Base-by-base conservation (phyloP, 2,888 invertebrate species). In the Torymus texanus region DNA sequence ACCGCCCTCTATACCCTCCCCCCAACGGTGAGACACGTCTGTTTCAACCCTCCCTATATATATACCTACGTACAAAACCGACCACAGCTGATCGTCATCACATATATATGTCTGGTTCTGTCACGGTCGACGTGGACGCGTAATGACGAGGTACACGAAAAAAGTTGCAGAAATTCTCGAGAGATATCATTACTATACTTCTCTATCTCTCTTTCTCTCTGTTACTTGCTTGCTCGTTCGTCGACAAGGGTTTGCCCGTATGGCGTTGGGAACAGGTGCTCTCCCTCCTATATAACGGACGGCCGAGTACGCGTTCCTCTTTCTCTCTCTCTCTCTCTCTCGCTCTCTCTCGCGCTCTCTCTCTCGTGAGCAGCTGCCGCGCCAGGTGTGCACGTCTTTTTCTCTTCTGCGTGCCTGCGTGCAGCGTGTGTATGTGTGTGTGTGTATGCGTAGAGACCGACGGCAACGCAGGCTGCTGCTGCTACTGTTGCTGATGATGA, bases 321-420 rank as follows among this genome's bases (percentile, higher is more conserved):
- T n/a, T n/a, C n/a, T n/a, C n/a, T n/a, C n/a, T n/a, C n/a, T n/a
- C n/a, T n/a, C 62, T 58, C 68, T 53, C 58, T 41, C n/a, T 62
- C 29, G 29, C 63, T 24, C 55, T 56, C n/a, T 61, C 11, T 2
- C 21, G 29, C 16, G 2, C 51, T 13, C 14, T 56, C 29, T 59
- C 66, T 29, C 29, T 2, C 11, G 65, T 10, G 71, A 87, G 85
- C 89, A 89, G 88, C 89, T 89, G 89, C 88, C 85, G 84, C 84
- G 85, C 89, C 89, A 89, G 89, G 89, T 89, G 89, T 86, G 85
- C 82, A 50, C 73, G 41, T 66, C 51, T 68, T 68, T 75, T 56
- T 62, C 68, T 71, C 50, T 24, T 70, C 56, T 68, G 63, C 55
- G 41, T 41, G 41, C 41, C 41, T 61, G 73, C 74, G 14, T 24